Conservation (phyloP, 1,140 invertebrate genomes). For the Laodelphax striatellus region DNA sequence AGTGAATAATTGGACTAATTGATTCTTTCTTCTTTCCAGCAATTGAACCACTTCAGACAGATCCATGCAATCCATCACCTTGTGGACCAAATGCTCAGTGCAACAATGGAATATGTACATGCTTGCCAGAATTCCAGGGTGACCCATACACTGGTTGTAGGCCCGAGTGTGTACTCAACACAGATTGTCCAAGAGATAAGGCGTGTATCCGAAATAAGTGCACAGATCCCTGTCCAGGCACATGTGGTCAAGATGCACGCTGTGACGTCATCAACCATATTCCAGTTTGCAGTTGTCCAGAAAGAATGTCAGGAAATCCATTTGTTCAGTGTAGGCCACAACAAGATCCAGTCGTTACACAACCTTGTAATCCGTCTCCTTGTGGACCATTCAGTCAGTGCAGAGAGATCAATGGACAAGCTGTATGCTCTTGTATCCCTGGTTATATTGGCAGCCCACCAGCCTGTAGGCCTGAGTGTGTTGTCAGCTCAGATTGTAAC, state of each 20-base stretch:
- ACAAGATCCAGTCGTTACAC: constrained; percentile 16
- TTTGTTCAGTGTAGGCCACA: constrained; percentile 30
- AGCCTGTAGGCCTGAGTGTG: constrained; percentile 60
- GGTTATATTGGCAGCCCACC: constrained; percentile 55
- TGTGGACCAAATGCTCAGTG: constrained; percentile 56
- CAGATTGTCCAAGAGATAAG: constrained; percentile 53
- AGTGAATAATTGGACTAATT: too few relatives aligned
- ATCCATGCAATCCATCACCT: constrained; percentile 42
- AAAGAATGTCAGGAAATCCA: constrained; percentile 60
- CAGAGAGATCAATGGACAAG: constrained; percentile 48
- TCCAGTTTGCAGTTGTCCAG: constrained; percentile 57
- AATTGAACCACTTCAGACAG: constrained; percentile 23
- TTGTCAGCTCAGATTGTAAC: constrained; percentile 57
- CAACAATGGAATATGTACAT: constrained; percentile 50
- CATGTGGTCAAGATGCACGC: constrained; percentile 55
- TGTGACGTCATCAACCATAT: constrained; percentile 72
- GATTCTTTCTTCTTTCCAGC: constrained; percentile 38
- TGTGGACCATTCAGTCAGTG: constrained; percentile 63
- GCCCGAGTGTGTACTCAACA: constrained; percentile 57
- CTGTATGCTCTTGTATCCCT: constrained; percentile 53
- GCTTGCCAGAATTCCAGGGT: constrained; percentile 52
- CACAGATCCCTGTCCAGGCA: constrained; percentile 63
- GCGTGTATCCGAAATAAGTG: constrained; percentile 64
- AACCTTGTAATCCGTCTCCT: constrained; percentile 39
- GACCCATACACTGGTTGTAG: constrained; percentile 60